Evolutionary conservation across 2,888 invertebrate species (phyloP), one percentile per base, ranked within the genome.

Genomic region (Lepetodrilus schrolli): DNA sequence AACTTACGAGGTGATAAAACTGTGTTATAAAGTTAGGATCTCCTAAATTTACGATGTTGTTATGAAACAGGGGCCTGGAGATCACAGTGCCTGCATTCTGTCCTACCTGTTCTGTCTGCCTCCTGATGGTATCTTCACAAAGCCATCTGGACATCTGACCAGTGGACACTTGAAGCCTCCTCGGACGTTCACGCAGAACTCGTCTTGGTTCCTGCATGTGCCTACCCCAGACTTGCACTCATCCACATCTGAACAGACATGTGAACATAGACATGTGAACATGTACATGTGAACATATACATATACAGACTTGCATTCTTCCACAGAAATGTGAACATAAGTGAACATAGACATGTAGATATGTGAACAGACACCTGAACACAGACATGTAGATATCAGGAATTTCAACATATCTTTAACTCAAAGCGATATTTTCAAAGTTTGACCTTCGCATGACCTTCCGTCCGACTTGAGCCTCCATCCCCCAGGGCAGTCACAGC

Each of bases 101-200:
- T 17, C 84, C 75, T 72, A 87, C 88, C 88, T 87, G 78, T 86
- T 85, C 72, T 85, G 79, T 34, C 82, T 77, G 7, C 81, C 81
- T 1, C 84, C 82, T 8, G 86, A 78, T n/a, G 82, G 77, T 23
- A 86, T 83, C 58, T 84, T 84, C 26, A 93, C 91, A 90, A 98
- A 99, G 66, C 96, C 96, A 0, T 92, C 87, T 0, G 98, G 98
- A 89, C 99, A 99, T 58, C 93, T 92, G 78, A 98, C 95, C 20
- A 92, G 92, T 83, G 96, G 95, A 88, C 98, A 99, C 85, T 96
- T 94, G 91, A 93, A 96, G 73, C 95, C 93, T 0, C 99, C 99
- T 74, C 96, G 92, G 0, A 95, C 96, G 90, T 99, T 99, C 82
- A 97, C 94, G 87, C 99, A 99, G 66, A 95, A 87, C 82, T 95